phyloP scores from a whole-genome alignment of 2,888 invertebrate genomes.

The Desoria tigrina region DNA sequence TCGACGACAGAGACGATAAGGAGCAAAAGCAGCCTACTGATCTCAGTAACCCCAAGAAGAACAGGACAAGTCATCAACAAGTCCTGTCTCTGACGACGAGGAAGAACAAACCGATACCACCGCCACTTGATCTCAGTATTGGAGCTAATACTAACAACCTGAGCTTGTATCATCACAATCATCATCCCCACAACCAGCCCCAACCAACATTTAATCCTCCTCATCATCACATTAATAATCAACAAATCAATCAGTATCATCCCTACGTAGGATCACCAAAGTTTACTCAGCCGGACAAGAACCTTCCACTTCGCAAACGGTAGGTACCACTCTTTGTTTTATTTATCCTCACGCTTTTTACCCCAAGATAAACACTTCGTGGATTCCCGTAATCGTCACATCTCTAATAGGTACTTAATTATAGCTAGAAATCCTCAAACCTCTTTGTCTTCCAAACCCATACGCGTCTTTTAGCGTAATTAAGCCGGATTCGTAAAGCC shows the following conservation, averaged over 20 bases:
- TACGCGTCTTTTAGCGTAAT: too few species aligned
- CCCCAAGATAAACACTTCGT: too few species aligned
- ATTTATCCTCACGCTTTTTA: neutral
- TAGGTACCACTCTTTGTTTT: conserved; percentile 27
- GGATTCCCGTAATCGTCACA: too few species aligned
- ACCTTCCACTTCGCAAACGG: conserved; percentile 53
- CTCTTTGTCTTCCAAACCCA: too few species aligned
- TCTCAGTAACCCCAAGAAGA: conserved; percentile 45
- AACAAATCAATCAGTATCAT: conserved; percentile 32
- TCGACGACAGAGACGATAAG: conserved; percentile 24
- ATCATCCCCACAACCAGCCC: conserved; percentile 15
- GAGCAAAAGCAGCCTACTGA: conserved; percentile 42
- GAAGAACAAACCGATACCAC: conserved; percentile 54
- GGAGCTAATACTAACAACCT: conserved; percentile 35
- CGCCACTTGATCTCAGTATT: conserved; percentile 56
- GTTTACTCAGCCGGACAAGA: conserved; percentile 43
- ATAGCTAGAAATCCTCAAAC: too few species aligned
- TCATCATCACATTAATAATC: conserved; percentile 32
- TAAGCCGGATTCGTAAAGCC: too few species aligned
- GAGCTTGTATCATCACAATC: conserved; percentile 50
- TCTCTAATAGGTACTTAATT: too few species aligned
- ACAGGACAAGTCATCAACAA: conserved; percentile 37
- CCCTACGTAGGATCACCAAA: conserved; percentile 46
- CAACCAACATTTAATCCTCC: conserved; percentile 6
- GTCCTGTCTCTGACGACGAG: conserved; percentile 37